These are phyloP conservation scores for Spodoptera exigua DNA, from an alignment of 2,888 invertebrate genomes.

Conservation along the genomic window DNA sequence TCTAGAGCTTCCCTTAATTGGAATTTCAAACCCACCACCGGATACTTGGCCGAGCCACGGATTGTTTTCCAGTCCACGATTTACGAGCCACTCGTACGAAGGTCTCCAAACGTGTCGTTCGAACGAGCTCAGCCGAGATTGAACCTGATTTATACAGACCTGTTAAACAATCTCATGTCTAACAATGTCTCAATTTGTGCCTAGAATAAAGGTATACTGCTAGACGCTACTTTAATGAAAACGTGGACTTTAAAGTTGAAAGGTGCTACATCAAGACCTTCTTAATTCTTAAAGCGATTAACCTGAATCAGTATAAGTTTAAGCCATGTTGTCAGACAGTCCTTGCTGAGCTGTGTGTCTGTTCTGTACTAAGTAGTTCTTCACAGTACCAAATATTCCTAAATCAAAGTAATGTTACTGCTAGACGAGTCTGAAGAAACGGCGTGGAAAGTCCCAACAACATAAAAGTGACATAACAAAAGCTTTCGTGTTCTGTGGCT, in stretches of 20 bases:
- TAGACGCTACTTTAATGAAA: constrained; percentile 20
- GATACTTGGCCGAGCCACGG: constrained; percentile 70
- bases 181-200: constrained; percentile 58
- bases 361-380: neutral
- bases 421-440: neutral
- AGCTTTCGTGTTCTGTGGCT: constrained; percentile 22
- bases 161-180: constrained; percentile 57
- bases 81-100: constrained; percentile 63
- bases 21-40: constrained; percentile 78
- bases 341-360: constrained; percentile 5
- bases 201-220: constrained; percentile 28
- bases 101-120: constrained; percentile 60
- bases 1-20: constrained; percentile 83
- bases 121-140: constrained; percentile 63
- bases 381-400: neutral
- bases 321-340: constrained; percentile 16
- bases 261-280: constrained; percentile 4
- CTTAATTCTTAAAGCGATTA: constrained; percentile 32
- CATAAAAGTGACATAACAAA: constrained; percentile 36
- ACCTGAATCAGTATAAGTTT: constrained; percentile 42
- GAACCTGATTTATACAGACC: constrained; percentile 68
- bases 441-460: constrained; percentile 15
- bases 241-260: constrained; percentile 14
- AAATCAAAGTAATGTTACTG: neutral
- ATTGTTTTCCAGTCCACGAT: constrained; percentile 73